Percentiles rank a stretch among this genome's conserved stretches.
phyloP scores from a whole-genome alignment of 1,140 invertebrate genomes.

The Battus philenor region DNA sequence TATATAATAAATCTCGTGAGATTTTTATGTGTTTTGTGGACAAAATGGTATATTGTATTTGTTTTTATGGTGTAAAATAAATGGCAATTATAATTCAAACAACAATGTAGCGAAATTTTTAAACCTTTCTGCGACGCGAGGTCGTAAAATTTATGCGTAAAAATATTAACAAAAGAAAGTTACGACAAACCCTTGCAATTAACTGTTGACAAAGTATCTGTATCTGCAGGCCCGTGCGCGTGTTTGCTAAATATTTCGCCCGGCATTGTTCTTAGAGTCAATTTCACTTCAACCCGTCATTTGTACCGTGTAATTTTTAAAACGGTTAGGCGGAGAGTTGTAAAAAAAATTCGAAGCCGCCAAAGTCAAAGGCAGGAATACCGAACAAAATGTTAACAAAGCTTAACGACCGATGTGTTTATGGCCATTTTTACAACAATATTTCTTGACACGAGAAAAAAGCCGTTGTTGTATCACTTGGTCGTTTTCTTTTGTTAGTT shows the following conservation, averaged over 20 bases:
- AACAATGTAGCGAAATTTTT: slow-evolving; percentile 15
- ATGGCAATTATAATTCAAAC: slow-evolving; percentile 7
- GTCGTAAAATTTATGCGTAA: slow-evolving; percentile 44
- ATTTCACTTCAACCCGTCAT: slow-evolving; percentile 48
- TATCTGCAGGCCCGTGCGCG: slow-evolving; percentile 18
- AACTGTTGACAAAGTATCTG: slow-evolving; percentile 51
- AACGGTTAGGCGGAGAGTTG: slow-evolving; percentile 20
- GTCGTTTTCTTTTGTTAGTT: slow-evolving; percentile 24
- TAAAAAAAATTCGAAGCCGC: slow-evolving; percentile 55
- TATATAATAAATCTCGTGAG: too few relatives aligned
- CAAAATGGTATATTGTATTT: slow-evolving; percentile 1
- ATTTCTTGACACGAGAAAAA: slow-evolving; percentile 30
- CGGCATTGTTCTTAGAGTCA: slow-evolving; percentile 44
- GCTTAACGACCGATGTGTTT: slow-evolving; percentile 51
- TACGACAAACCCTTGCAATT: slow-evolving; percentile 57
- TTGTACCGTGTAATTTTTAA: slow-evolving; percentile 39
- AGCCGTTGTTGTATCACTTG: slow-evolving; percentile 24
- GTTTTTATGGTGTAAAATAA: slow-evolving; percentile 8
- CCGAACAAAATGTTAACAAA: slow-evolving; percentile 43
- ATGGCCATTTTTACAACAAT: slow-evolving; percentile 46
- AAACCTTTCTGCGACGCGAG: slow-evolving; percentile 33
- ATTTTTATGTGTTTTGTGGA: too few relatives aligned
- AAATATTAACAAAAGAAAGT: slow-evolving; percentile 38
- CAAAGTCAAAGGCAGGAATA: slow-evolving; percentile 34
- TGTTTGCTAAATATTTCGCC: slow-evolving; percentile 51